Conservation (phyloP, 2,113 vertebrate species). For the Callorhinus ursinus region DNA sequence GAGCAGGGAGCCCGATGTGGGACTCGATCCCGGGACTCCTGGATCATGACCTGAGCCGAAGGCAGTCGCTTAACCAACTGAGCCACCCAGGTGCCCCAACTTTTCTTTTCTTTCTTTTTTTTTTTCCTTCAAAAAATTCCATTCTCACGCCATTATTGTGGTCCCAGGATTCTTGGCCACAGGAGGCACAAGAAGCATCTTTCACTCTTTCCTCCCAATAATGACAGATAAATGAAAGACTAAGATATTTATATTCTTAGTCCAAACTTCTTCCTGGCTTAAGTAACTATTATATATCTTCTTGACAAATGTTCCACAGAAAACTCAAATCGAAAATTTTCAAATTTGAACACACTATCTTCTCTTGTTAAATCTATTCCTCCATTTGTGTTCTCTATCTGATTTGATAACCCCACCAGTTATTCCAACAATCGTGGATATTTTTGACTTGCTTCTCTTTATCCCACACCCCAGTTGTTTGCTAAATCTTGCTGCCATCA, state of each 20-base stretch:
- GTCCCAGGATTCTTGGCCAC: not conserved
- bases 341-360: not conserved
- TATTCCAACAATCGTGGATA: not conserved
- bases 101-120: no score
- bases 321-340: not conserved
- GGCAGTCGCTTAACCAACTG: no score
- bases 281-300: not conserved
- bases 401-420: not conserved
- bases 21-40: no score
- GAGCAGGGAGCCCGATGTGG: no score
- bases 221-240: not conserved
- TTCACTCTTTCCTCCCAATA: not conserved
- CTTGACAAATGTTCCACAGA: not conserved
- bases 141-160: not conserved
- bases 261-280: not conserved
- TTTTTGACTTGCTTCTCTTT: not conserved
- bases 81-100: no score
- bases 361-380: not conserved
- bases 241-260: not conserved
- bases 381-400: not conserved
- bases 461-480: not conserved
- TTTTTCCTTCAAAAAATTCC: not conserved
- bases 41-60: no score
- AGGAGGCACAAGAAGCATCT: not conserved
- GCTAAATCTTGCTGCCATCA: not conserved